These are phyloP conservation scores for Galagoides demidoff DNA, from an alignment of 2,797 vertebrate genomes.

Conservation along the genomic window DNA sequence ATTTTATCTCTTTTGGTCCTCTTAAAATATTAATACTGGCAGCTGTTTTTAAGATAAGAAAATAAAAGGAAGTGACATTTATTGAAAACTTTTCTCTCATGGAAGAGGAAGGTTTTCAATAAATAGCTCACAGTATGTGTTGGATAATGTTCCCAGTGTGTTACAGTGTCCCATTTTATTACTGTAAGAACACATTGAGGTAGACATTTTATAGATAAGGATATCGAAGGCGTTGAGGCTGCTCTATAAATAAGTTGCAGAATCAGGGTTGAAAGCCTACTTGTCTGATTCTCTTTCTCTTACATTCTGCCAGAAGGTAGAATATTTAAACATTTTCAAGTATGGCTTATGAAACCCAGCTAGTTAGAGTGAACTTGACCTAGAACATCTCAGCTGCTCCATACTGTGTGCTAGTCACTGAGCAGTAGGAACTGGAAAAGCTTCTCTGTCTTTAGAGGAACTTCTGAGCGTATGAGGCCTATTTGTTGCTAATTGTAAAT, in stretches of 20 bases:
- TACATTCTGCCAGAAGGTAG: not conserved
- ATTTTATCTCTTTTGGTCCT: not conserved
- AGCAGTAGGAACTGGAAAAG: not conserved
- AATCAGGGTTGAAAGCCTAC: not conserved
- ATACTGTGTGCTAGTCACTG: not conserved
- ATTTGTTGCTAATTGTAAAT: conserved; percentile 10
- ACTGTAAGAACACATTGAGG: not conserved
- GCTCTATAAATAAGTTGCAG: not conserved
- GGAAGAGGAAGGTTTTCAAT: not conserved
- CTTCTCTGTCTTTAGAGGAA: not conserved
- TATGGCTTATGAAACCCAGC: not conserved
- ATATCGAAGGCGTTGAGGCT: not conserved
- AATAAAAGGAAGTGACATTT: not conserved
- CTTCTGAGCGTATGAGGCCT: not conserved
- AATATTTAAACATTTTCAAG: not conserved
- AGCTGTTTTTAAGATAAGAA: conserved; percentile 5
- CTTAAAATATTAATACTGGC: not conserved
- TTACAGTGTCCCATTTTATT: not conserved
- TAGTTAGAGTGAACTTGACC: not conserved
- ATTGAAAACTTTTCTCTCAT: not conserved
- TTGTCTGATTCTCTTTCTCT: conserved; percentile 1
- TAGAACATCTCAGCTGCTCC: not conserved
- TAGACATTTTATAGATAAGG: not conserved
- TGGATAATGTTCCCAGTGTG: not conserved
- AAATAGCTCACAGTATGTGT: not conserved